Conservation (phyloP, 2,888 invertebrate species). For the Apomyelois bistriatella region DNA sequence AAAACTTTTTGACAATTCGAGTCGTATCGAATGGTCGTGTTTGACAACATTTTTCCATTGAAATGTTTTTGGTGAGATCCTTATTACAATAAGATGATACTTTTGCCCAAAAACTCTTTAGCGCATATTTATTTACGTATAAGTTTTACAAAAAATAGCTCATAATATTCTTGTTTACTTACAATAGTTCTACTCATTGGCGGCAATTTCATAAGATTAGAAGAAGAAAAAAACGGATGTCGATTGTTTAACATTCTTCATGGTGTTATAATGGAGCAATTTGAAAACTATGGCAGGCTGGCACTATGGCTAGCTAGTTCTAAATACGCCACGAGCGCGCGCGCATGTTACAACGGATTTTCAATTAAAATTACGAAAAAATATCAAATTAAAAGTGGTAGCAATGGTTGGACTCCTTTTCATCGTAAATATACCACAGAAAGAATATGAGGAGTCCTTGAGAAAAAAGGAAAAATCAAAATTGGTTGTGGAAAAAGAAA, state of each 20-base stretch:
- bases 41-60: no score
- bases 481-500: constrained; percentile 33
- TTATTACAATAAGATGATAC: no score
- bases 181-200: constrained; percentile 5
- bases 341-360: constrained; percentile 16
- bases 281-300: constrained; percentile 30
- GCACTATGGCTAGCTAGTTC: constrained; percentile 25
- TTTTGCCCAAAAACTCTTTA: no score
- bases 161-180: not conserved
- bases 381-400: not conserved
- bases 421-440: constrained; percentile 78
- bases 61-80: no score
- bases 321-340: constrained; percentile 15
- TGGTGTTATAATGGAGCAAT: constrained; percentile 28
- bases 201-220: constrained; percentile 16
- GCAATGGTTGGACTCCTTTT: constrained; percentile 80
- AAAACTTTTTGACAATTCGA: no score
- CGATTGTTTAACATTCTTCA: constrained; percentile 42
- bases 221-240: constrained; percentile 42
- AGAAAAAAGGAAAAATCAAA: constrained; percentile 30
- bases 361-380: not conserved
- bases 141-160: no score
- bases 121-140: no score
- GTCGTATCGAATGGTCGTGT: no score
- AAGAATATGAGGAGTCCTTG: constrained; percentile 63